Evolutionary conservation across 2,797 vertebrate species (phyloP), one percentile per base, ranked within the genome.

Genomic region (Enteromius viviparus): DNA sequence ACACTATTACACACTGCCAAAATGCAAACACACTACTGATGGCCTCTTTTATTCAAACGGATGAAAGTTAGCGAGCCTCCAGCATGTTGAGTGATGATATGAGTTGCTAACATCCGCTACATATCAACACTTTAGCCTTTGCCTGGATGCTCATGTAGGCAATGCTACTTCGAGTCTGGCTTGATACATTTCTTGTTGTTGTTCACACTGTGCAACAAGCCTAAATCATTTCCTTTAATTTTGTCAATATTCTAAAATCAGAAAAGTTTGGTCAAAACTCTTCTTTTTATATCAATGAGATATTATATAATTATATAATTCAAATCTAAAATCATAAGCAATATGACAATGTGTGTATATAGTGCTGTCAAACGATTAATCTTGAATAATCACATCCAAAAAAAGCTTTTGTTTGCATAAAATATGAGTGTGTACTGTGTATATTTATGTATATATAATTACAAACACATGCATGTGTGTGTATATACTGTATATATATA

Each of bases 41-140:
- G 40, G 47, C 47, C 47, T 75, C 37, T 65, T 55, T 76, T 62
- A 40, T 29, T 32, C 23, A 55, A 75, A 55, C 26, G 23, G 62
- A 82, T 65, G 15, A 66, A 75, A n/a, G 9, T 75, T 65, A 74
- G 9, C 12, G 6, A 51, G 80, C 23, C n/a, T 74, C n/a, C 42
- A 71, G 53, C 55, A 32, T 62, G 42, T 26, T 45, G 17, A 37
- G 14, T 29, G 23, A 64, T 72, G 69, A 71, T 62, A 74, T 81
- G 17, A 64, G 7, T 34, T 80, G 60, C 10, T 49, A 65, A 23
- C 6, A 37, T 78, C 21, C 15, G 6, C 34, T 12, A 6, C 72
- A 37, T 2, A 6, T 40, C 21, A 8, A 23, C 49, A 37, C 21
- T 53, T 74, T 19, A 74, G 21, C 29, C 15, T 15, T 6, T 53